These are phyloP conservation scores for Pantherophis guttatus DNA, from an alignment of 2,113 vertebrate species.

Conservation along the genomic window DNA sequence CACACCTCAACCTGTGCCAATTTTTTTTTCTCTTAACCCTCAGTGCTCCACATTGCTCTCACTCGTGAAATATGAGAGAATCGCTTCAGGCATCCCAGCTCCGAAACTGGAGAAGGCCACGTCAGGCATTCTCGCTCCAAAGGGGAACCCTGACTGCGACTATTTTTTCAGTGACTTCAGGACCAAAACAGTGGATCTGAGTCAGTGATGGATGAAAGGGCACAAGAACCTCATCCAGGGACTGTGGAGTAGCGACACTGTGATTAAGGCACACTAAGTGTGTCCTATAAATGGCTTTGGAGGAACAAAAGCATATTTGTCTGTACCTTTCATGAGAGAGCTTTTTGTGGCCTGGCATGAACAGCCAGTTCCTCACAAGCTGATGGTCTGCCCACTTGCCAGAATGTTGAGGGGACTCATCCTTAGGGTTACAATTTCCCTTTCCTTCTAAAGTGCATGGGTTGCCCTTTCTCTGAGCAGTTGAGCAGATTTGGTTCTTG, in stretches of 20 bases:
- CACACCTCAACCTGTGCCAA: conserved; percentile 56
- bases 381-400: neutral
- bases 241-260: neutral
- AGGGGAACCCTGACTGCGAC: neutral
- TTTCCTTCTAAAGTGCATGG: neutral
- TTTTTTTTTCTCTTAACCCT: conserved; percentile 50
- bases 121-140: neutral
- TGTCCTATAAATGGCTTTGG: neutral
- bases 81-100: conserved; percentile 49
- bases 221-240: neutral
- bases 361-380: neutral
- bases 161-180: conserved; percentile 27
- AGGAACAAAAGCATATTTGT: neutral
- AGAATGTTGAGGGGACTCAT: neutral
- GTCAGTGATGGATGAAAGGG: neutral
- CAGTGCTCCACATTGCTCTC: conserved; percentile 3
- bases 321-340: neutral
- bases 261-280: neutral
- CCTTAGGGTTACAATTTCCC: neutral
- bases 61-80: conserved; percentile 57
- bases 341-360: neutral
- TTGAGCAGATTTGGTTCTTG: neutral
- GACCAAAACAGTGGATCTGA: conserved; percentile 1
- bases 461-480: neutral
- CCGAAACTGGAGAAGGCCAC: conserved; percentile 51